phyloP scores from a whole-genome alignment of 2,888 invertebrate genomes.

The Eupithecia exiguata region DNA sequence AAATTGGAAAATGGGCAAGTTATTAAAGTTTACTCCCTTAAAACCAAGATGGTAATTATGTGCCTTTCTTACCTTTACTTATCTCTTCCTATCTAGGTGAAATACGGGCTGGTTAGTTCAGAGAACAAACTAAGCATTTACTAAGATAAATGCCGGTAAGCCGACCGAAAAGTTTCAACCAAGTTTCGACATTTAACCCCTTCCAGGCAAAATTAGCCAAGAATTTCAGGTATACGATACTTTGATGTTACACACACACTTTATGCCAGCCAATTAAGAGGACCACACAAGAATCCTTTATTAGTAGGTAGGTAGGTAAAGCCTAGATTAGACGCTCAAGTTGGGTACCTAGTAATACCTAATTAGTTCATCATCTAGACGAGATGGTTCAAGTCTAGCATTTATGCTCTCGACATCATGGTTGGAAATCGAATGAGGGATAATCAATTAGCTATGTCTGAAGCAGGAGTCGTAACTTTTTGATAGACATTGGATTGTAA shows the following conservation, averaged over 20 bases:
- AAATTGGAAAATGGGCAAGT: no score
- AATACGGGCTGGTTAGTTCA: background rate
- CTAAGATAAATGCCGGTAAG: background rate
- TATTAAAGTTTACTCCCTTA: no score
- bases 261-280: background rate
- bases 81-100: background rate
- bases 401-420: background rate
- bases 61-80: no score
- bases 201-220: background rate
- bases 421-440: background rate
- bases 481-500: background rate
- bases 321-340: background rate
- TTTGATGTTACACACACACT: background rate
- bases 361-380: background rate
- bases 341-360: background rate
- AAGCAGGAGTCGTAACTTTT: background rate
- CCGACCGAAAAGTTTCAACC: background rate
- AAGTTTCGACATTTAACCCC: background rate
- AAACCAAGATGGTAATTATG: no score
- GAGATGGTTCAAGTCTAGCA: background rate
- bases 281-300: background rate
- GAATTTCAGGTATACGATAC: background rate
- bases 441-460: background rate
- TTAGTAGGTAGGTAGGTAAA: background rate
- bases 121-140: background rate